Evolutionary conservation across 92 coral and sea anemone genomes (phyloP).

Genomic region (Paramuricea clavata): DNA sequence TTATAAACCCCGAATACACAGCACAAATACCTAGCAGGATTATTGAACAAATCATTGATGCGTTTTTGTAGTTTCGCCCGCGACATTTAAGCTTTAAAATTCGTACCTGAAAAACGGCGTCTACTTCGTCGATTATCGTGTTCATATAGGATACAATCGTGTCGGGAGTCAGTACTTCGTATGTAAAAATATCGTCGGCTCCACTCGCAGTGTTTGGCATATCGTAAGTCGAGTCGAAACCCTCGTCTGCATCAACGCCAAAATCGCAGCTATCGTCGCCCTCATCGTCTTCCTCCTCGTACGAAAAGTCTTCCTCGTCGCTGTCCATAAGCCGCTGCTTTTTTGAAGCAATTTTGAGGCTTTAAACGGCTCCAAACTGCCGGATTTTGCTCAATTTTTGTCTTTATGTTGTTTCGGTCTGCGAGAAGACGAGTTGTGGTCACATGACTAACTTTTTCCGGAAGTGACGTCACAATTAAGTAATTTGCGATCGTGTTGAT

Average conservation of each 20-base stretch:
- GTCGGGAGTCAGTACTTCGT: conserved; percentile 97
- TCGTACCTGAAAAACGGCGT: conserved; percentile 95
- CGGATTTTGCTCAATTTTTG: not conserved
- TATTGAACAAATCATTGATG: not conserved
- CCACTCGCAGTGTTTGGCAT: conserved; percentile 86
- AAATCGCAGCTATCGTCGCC: conserved; percentile 82
- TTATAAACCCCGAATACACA: too few relatives aligned
- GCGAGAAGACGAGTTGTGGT: not conserved
- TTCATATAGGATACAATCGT: conserved; percentile 96
- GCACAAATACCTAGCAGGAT: not conserved
- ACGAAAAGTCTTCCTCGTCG: conserved; percentile 93
- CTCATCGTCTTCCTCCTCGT: conserved; percentile 60
- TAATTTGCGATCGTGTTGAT: not conserved
- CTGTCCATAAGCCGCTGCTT: conserved; percentile 82
- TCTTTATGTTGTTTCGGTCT: not conserved
- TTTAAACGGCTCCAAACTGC: conserved; percentile 21
- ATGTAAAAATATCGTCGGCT: conserved; percentile 96
- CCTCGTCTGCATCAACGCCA: conserved; percentile 83
- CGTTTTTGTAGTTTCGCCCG: not conserved
- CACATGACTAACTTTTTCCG: conserved; percentile 31
- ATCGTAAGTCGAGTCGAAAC: conserved; percentile 92
- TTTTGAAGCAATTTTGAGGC: conserved; percentile 56
- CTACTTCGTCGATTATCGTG: conserved; percentile 96
- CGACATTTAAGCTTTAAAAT: not conserved
- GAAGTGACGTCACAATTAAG: conserved; percentile 44